Base-by-base conservation (phyloP, 2,888 invertebrate species). In the Boloria euphrosyne region DNA sequence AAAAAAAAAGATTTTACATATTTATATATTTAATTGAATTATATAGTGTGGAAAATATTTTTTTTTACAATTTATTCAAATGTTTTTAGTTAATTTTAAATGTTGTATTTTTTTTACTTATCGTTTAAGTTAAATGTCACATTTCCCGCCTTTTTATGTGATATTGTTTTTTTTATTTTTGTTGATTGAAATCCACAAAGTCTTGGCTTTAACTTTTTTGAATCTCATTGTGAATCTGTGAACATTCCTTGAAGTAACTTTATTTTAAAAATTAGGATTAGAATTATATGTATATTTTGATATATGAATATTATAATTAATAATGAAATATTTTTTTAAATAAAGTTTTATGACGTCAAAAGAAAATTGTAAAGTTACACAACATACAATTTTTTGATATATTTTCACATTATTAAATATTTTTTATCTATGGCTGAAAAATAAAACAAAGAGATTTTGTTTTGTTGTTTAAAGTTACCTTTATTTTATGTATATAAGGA, bases 211-310 rank as follows among this genome's bases (percentile, higher is more conserved):
- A 49, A 59, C 14, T 58, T 47, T 27, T 38, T 17, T 49, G 59
- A 59, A 59, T 49, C 59, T 59, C 59, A 49, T 59, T 59, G 50
- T 62, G 46, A 46, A 46, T 57, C 46, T 57, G 4, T 57, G 27
- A 46, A 57, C 57, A 57, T 57, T 57, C 57, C 57, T 46, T 57
- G n/a, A 18, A 50, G 22, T 57, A 57, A 44, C 17, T 55, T 57
- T 53, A 44, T 14, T 38, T 38, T 38, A 38, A 38, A 38, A 38
- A 38, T 22, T 38, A 38, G 7, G 31, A 10, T 38, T 1, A 6
- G 7, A n/a, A n/a, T n/a, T n/a, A n/a, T n/a, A n/a, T n/a, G n/a
- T 7, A 10, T 38, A 38, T 38, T 38, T 38, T 38, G 7, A 38
- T 38, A 38, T 31, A 22, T 22, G 2, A 5, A 31, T 31, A 6